A percentile compares a stretch with the other conserved stretches of the same genome.
These are phyloP conservation scores for Eilema depressum DNA, from an alignment of 2,888 invertebrate genomes.

Conservation along the genomic window DNA sequence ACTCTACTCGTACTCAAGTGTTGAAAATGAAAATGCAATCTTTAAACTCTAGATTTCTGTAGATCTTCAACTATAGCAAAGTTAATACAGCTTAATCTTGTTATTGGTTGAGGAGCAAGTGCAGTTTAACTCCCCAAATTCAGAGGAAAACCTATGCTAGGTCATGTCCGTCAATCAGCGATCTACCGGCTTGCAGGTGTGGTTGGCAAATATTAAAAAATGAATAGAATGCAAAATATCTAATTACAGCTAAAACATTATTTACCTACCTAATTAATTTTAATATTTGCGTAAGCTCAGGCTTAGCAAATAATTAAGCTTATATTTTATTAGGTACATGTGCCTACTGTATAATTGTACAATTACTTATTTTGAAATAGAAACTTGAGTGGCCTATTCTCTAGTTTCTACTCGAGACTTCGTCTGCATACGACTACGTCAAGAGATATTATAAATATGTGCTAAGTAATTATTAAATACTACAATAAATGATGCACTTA, in stretches of 20 bases:
- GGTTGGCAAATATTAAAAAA: neutral
- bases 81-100: too few species aligned
- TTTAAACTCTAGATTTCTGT: neutral
- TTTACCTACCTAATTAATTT: conserved; percentile 20
- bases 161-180: too few species aligned
- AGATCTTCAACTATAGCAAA: too few species aligned
- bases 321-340: conserved; percentile 30
- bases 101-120: too few species aligned
- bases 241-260: conserved; percentile 37
- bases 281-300: conserved; percentile 14
- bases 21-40: neutral
- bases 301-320: conserved; percentile 17
- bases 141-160: too few species aligned
- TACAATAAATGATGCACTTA: too few species aligned
- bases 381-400: neutral
- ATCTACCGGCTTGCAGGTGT: too few species aligned
- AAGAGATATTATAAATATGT: too few species aligned
- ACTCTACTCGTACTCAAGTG: neutral
- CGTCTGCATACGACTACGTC: neutral
- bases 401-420: neutral
- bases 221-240: conserved; percentile 20
- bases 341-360: conserved; percentile 18
- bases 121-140: too few species aligned
- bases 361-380: conserved; percentile 11
- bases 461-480: too few species aligned